These are phyloP conservation scores for Hypena proboscidalis DNA, from an alignment of 2,888 invertebrate species.

Conservation along the genomic window DNA sequence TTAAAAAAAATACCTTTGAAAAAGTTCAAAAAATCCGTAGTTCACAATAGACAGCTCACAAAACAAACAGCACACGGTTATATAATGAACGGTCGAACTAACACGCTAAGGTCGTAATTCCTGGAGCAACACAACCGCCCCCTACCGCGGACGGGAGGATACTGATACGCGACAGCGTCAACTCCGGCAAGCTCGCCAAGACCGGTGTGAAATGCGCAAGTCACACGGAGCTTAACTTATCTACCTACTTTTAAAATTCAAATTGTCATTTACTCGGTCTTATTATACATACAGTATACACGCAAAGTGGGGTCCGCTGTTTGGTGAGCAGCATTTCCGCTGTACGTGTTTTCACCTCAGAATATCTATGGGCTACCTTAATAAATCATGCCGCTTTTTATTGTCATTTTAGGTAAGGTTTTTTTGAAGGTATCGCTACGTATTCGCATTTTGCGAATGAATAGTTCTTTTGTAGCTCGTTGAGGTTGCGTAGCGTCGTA, in stretches of 20 bases:
- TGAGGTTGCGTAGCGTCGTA: constrained; percentile 27
- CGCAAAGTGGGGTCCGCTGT: constrained; percentile 50
- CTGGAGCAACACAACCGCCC: constrained; percentile 52
- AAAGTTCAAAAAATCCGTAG: constrained; percentile 53
- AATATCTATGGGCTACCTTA: constrained; percentile 37
- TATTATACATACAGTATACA: constrained; percentile 67
- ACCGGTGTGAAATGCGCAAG: constrained; percentile 81
- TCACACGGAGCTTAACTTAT: constrained; percentile 77
- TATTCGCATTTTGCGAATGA: constrained; percentile 10
- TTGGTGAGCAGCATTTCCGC: constrained; percentile 54
- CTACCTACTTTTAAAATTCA: constrained; percentile 75
- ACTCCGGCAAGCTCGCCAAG: constrained; percentile 60
- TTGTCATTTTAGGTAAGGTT: constrained; percentile 22
- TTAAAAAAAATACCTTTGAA: constrained; percentile 48
- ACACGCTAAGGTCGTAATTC: constrained; percentile 56
- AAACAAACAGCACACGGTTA: constrained; percentile 76
- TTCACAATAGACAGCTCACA: constrained; percentile 58
- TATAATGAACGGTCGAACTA: constrained; percentile 72
- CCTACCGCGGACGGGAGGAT: constrained; percentile 49
- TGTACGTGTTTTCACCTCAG: constrained; percentile 49
- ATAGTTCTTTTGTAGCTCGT: constrained; percentile 25
- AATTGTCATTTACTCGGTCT: constrained; percentile 70
- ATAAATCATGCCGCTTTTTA: constrained; percentile 43
- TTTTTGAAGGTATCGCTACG: constrained; percentile 12
- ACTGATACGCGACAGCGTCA: constrained; percentile 71